Evolutionary conservation across 92 coral and sea anemone species (phyloP).

Genomic region (Meandrina meandrites): DNA sequence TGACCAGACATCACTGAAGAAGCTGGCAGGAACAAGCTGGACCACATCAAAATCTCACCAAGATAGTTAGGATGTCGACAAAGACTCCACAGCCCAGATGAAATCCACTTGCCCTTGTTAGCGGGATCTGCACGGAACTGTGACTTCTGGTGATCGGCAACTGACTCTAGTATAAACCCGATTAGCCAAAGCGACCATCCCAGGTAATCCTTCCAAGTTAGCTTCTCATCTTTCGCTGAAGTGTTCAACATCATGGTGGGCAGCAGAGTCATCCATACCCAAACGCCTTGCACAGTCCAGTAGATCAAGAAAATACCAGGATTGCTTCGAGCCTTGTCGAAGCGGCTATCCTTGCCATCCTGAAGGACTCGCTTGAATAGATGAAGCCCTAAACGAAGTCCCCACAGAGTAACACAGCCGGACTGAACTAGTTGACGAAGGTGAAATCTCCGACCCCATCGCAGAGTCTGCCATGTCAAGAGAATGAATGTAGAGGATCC

Average conservation of each 20-base stretch:
- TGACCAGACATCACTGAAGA: conserved; percentile 84
- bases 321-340: conserved; percentile 78
- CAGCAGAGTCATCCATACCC: conserved; percentile 84
- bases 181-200: conserved; percentile 91
- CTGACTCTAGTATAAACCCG: conserved; percentile 80
- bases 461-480: conserved; percentile 79
- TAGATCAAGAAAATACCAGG: conserved; percentile 71
- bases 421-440: conserved; percentile 88
- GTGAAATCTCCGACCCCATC: conserved; percentile 56
- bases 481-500: conserved; percentile 89
- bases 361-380: conserved; percentile 79
- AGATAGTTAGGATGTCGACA: conserved; percentile 94
- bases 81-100: conserved; percentile 92
- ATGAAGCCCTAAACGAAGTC: conserved; percentile 77
- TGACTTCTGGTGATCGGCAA: conserved; percentile 89
- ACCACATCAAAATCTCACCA: conserved; percentile 94
- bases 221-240: conserved; percentile 59
- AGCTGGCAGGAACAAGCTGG: conserved; percentile 86
- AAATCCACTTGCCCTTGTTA: conserved; percentile 87
- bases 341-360: conserved; percentile 87
- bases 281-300: conserved; percentile 92
- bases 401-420: conserved; percentile 91
- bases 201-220: conserved; percentile 85
- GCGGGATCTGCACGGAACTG: conserved; percentile 80
- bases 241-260: conserved; percentile 89